Base-by-base conservation (phyloP, 2,113 vertebrate species). In the Odocoileus virginianus region DNA sequence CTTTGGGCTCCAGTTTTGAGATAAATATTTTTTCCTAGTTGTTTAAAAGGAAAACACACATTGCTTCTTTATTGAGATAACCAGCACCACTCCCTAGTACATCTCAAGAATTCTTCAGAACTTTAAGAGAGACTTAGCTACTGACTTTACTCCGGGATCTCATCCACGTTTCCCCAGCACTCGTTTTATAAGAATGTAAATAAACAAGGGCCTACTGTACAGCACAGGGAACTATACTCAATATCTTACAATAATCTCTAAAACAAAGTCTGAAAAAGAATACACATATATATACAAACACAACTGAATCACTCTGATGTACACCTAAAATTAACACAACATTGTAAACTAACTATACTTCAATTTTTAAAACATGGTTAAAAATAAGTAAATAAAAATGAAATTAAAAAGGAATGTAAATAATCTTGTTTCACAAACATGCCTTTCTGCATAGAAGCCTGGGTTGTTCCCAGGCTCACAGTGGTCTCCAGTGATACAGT, bases 1-100 rank as follows among this genome's bases (percentile, higher is more conserved):
- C 36, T 74, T 33, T 60, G 15, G 74, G 21, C 27, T 97, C 76
- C 45, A 87, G n/a, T 88, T 97, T 93, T 91, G 79, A 97, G 28
- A 54, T 27, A 91, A 91, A 67, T 54, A 33, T 21, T 52, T 95
- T 92, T 84, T 86, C 15, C 54, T 94, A 33, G 40, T 93, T 96
- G 57, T 90, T 92, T 96, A 17, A 92, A 88, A 96, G 36, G n/a
- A 88, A 96, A 97, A 81, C 21, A 88, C 40, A 90, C 0, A 10
- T 85, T 85, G 58, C 43, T 87, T 89, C 50, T 95, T 67, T 50
- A 45, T 54, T 89, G 89, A 64, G 76, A 79, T 10, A 94, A 57
- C 11, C 91, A 81, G 23, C 5, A n/a, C 12, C 81, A 55, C 12
- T 91, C 67, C 36, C 19, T 4, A 40, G 16, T 21, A 30, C n/a